Percentiles rank a stretch among this genome's conserved stretches.
These are phyloP conservation scores for Equus quagga DNA, from an alignment of 2,113 vertebrate species.

Conservation along the genomic window DNA sequence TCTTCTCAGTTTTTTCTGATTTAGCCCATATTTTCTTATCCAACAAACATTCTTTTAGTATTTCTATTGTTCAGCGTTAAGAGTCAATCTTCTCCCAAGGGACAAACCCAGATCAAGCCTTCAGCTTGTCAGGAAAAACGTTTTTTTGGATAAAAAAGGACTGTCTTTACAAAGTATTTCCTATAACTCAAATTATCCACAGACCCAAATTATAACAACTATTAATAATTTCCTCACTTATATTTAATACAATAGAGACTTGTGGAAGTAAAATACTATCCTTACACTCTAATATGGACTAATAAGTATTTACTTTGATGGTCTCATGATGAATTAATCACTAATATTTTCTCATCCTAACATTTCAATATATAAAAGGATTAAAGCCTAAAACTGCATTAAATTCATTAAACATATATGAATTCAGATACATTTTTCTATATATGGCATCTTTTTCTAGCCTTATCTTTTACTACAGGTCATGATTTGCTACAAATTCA, in stretches of 20 bases:
- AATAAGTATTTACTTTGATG: slow-evolving; percentile 34
- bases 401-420: slow-evolving; percentile 16
- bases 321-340: slow-evolving; percentile 4
- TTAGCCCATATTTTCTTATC: not conserved
- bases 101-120: not conserved
- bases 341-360: slow-evolving; percentile 43
- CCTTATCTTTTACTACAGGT: not conserved
- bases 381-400: slow-evolving; percentile 15
- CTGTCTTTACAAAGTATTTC: not conserved
- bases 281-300: slow-evolving; percentile 33
- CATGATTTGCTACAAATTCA: slow-evolving; percentile 12
- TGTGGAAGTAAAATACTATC: not conserved
- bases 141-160: slow-evolving; percentile 36
- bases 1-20: not conserved
- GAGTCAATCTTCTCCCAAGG: slow-evolving; percentile 32
- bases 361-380: slow-evolving; percentile 49
- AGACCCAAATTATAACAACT: not conserved
- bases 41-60: not conserved
- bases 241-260: not conserved
- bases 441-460: not conserved
- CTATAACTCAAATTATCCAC: not conserved
- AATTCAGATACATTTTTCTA: slow-evolving; percentile 33
- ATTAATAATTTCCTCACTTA: not conserved
- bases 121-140: not conserved
- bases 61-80: not conserved